Percentiles rank a stretch among this genome's conserved stretches.
These are phyloP conservation scores for Bergia puertoricense DNA, from an alignment of 92 coral and sea anemone species.

Conservation along the genomic window DNA sequence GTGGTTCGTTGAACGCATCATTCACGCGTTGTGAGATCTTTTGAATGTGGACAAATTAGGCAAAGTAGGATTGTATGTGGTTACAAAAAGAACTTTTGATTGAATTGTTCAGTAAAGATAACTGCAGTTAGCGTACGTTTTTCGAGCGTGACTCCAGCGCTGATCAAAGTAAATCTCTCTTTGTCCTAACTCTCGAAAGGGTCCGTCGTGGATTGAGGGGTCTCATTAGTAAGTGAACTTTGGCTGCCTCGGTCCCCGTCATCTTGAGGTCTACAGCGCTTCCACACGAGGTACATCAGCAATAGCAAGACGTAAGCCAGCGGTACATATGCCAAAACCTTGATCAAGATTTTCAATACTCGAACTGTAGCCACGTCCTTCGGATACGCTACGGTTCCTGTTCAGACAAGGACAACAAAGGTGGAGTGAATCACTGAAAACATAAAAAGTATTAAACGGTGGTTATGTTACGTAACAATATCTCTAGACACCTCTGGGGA, in stretches of 20 bases:
- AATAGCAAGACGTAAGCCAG: constrained; percentile 7
- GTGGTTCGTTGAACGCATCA: too few species aligned
- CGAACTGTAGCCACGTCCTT: background rate
- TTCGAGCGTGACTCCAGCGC: too few species aligned
- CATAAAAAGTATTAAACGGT: too few species aligned
- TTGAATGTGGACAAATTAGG: too few species aligned
- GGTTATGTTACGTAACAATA: too few species aligned
- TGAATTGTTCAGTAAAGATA: too few species aligned
- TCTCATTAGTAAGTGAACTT: background rate
- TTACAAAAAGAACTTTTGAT: too few species aligned
- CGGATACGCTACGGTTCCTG: background rate
- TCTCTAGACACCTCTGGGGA: too few species aligned
- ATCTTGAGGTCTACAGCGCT: background rate
- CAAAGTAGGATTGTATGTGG: too few species aligned
- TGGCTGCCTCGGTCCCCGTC: background rate
- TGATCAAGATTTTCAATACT: constrained; percentile 6
- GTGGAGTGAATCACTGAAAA: background rate
- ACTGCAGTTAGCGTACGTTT: too few species aligned
- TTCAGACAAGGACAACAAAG: background rate
- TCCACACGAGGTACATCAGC: constrained; percentile 4
- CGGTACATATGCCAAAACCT: constrained; percentile 34
- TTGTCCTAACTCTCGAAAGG: background rate
- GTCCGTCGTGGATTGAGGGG: background rate
- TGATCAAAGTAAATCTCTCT: background rate
- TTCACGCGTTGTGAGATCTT: too few species aligned